Evolutionary conservation across 92 coral and sea anemone genomes (phyloP), one percentile per base, ranked within the genome.

Genomic region (Palythoa grandis): DNA sequence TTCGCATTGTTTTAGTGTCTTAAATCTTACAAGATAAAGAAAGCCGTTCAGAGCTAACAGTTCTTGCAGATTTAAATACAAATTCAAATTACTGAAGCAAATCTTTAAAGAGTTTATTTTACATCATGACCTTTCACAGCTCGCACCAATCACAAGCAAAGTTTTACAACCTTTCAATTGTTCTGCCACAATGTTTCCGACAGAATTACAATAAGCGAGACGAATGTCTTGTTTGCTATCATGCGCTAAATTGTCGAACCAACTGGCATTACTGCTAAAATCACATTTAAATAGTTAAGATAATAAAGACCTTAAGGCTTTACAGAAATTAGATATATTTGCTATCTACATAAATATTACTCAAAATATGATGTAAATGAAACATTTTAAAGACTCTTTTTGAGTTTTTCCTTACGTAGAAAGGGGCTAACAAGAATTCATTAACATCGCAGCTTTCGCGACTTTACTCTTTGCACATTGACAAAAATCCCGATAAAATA

Each of bases 121-220:
- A 52, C 67, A 54, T 53, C 12, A 13, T 5, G 61, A 43, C 74
- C 60, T 47, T 47, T 80, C 70, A 8, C 17, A 16, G 35, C 40
- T 29, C 85, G 85, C 73, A 19, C 85, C 85, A 80, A 80, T 80
- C 85, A 65, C 74, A 80, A 43, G 57, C 75, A 7, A 40, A 80
- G 52, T n/a, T 19, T 39, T 7, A n/a, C 22, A 25, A 50, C 83
- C 54, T 58, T 61, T 65, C 37, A 4, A n/a, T 61, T 74, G n/a
- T 74, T 19, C 19, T 53, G 65, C 19, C 50, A 53, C 65, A 22
- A 56, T 22, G 5, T 29, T 12, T 66, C 48, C 20, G 85, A 80
- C 85, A 12, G 61, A 52, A 66, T 47, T 29, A 65, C 70, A 78
- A 78, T 58, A 19, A 37, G 37, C 9, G 54, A 12, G 50, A 58